Evolutionary conservation across 2,888 invertebrate genomes (phyloP), one percentile per base, ranked within the genome.

Genomic region (Stegophylla sp.): DNA sequence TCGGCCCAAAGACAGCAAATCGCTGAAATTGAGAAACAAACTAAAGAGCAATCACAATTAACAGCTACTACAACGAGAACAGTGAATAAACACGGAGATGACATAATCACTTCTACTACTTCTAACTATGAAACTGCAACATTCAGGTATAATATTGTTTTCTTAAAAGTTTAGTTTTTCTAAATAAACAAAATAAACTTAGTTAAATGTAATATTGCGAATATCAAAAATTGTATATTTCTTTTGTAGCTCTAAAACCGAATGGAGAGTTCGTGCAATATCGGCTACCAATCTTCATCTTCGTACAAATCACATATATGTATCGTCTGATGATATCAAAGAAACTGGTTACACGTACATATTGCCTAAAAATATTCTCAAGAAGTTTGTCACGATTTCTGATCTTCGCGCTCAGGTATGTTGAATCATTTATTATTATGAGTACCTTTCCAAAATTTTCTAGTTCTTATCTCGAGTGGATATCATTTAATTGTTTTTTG

Each of bases 11-110:
- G 99, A 64, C 99, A 99, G 87, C 99, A 99, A 88, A 99, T 99
- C 85, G 99, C 99, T 3, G 99, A 99, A 88, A 99, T 99, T 84
- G 99, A 99, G 88, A 99, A 99, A 86, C 99, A 99, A 89, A 98
- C 98, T 67, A 98, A 99, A 87, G 99, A 99, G 86, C 98, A 99
- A 88, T 94, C 94, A 26, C 98, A 99, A 87, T 89, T 99, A 63
- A 99, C 99, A 0, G 98, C 99, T 0, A 99, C 98, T 2, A 99
- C 99, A 0, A 99, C 99, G 0, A 89, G 97, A 83, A 99, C 99
- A 0, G 98, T 98, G 72, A 99, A 98, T 88, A 99, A 99, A 86
- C 98, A 99, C 85, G 98, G 99, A 20, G 99, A 99, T 86, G 98
- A 99, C 88, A 99, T 99, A 84, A 98, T 99, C 84, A 98, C 98